Base-by-base conservation (phyloP, 2,888 invertebrate genomes). In the Philopedon plagiatum region DNA sequence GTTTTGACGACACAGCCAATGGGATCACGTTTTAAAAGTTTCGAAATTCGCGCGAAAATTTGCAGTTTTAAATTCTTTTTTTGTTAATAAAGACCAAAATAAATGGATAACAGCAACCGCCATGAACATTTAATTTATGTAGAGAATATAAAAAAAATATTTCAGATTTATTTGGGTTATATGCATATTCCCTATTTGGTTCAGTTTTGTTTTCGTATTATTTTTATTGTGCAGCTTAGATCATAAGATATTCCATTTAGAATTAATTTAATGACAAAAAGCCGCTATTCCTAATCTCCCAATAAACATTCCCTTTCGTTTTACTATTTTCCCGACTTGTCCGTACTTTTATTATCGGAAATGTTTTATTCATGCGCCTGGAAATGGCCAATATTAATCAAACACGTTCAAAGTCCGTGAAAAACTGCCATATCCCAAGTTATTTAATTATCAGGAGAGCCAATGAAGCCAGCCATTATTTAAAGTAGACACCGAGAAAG, bases 401-500 rank as follows among this genome's bases (percentile, higher is more conserved):
- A 65, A 71, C 64, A 71, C 58, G 71, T 65, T 60, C 41, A 58
- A 41, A 41, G 62, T 62, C 64, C 65, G 71, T 71, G 71, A 71
- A 71, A 71, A 71, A 71, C 60, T 71, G 65, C 71, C 72, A 73
- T 64, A 69, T 69, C 64, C 69, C 64, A 60, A 73, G 73, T 73
- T 73, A 73, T 73, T 73, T 73, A 73, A 73, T 73, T 73, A 73
- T 73, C 69, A 54, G 57, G 70, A 70, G 64, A 66, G 73, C 62
- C 73, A 73, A 73, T 70, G 70, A 73, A 73, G 58, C 60, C 73
- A 66, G 66, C 49, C 73, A 73, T 73, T 73, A 73, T 73, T 73
- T 69, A 69, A 73, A 68, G 67, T 72, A 68, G 72, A 56, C 62
- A 62, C 44, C 19, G 72, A 37, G 51, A 68, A 68, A 63, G 68